A percentile compares a stretch with the other conserved stretches of the same genome.
Conservation (phyloP, 2,113 vertebrate species). For the Lutjanus erythropterus region DNA sequence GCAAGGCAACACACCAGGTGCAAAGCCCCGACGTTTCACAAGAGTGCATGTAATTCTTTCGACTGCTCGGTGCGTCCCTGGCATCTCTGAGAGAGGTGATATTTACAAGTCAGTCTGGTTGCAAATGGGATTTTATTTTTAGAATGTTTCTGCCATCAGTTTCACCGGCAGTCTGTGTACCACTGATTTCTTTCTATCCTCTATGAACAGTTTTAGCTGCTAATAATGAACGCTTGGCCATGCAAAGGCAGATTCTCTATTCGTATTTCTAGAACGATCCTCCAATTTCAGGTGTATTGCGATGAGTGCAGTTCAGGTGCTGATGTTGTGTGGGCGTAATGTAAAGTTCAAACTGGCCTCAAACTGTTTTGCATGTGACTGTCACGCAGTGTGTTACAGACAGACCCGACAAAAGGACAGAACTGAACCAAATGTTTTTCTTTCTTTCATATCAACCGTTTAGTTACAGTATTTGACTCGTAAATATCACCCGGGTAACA, state of each 20-base stretch:
- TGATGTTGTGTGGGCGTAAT: neutral
- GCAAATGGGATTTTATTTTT: slow-evolving; percentile 61
- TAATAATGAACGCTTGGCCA: neutral
- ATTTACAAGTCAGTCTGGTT: slow-evolving; percentile 69
- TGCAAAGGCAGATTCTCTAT: neutral
- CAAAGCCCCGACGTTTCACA: slow-evolving; percentile 69
- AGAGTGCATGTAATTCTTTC: slow-evolving; percentile 43
- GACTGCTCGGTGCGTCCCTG: slow-evolving; percentile 41
- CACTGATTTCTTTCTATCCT: neutral
- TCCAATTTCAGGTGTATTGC: neutral
- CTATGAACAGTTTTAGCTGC: neutral
- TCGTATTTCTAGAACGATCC: neutral
- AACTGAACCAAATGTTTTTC: neutral
- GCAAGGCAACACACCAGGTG: slow-evolving; percentile 72
- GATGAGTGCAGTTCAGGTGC: neutral
- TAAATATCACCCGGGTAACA: neutral
- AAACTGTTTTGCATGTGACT: slow-evolving; percentile 4
- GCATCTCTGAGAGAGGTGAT: slow-evolving; percentile 64
- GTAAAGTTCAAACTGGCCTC: neutral
- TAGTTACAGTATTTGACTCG: neutral
- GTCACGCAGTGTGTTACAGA: neutral
- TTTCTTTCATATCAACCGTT: too few species aligned
- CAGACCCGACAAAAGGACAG: neutral
- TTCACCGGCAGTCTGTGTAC: neutral
- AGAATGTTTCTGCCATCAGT: slow-evolving; percentile 33